Percentiles rank a stretch among this genome's conserved stretches.
These are phyloP conservation scores for Percina caprodes DNA, from an alignment of 2,113 vertebrate genomes.

Conservation along the genomic window DNA sequence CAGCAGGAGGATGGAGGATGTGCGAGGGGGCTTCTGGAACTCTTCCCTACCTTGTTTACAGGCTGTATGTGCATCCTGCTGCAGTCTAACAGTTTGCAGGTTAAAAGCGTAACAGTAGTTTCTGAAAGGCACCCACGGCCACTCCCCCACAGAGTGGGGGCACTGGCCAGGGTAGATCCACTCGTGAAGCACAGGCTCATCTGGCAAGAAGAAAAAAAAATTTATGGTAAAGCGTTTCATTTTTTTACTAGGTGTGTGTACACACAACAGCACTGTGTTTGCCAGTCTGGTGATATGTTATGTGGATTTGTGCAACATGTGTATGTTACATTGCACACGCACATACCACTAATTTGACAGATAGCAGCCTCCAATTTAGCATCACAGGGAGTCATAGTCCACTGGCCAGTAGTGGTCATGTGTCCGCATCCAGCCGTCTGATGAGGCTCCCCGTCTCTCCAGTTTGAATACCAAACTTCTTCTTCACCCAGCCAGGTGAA, in stretches of 20 bases:
- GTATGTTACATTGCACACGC: conserved; percentile 3
- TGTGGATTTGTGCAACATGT: background rate
- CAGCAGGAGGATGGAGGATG: background rate
- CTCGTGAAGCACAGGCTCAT: conserved; percentile 74
- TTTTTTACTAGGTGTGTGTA: background rate
- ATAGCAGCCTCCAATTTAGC: conserved; percentile 90
- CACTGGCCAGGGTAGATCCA: conserved; percentile 89
- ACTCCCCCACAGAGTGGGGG: conserved; percentile 87
- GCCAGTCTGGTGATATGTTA: background rate
- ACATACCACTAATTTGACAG: conserved; percentile 83
- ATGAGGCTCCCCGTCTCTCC: conserved; percentile 91
- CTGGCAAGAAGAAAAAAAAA: conserved; percentile 54
- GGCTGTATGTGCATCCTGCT: conserved; percentile 88
- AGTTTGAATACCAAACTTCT: conserved; percentile 87
- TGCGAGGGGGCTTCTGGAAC: background rate
- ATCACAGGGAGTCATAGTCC: conserved; percentile 88
- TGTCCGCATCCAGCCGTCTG: conserved; percentile 88
- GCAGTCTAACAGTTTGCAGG: conserved; percentile 88
- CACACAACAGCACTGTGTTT: background rate
- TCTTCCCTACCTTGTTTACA: conserved; percentile 89
- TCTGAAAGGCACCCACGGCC: conserved; percentile 93
- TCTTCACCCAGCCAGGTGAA: conserved; percentile 92
- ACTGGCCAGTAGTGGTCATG: conserved; percentile 88
- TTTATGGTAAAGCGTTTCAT: background rate
- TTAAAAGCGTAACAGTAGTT: conserved; percentile 96